Conservation (phyloP, 2,113 vertebrate genomes). For the Hippocampus comes region DNA sequence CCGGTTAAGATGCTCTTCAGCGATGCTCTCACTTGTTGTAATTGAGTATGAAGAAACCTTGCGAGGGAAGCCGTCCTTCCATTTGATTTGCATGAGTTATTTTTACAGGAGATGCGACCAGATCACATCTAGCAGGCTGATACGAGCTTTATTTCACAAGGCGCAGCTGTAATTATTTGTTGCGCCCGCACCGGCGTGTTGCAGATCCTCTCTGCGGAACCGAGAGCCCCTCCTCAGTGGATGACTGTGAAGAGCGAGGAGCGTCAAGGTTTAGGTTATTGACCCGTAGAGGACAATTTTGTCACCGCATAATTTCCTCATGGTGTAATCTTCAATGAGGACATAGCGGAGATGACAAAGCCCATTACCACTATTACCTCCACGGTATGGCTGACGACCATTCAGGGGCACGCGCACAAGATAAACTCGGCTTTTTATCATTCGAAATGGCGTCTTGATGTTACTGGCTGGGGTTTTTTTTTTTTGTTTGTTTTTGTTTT, state of each 20-base stretch:
- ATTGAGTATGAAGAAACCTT: conserved; percentile 10
- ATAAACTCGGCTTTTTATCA: conserved; percentile 6
- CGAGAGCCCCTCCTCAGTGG: background rate
- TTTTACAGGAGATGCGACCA: conserved; percentile 1
- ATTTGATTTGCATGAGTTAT: conserved; percentile 10
- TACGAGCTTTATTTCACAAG: conserved; percentile 6
- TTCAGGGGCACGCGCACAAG: conserved; percentile 9
- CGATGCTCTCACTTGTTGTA: conserved; percentile 6
- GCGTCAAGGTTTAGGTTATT: conserved; percentile 39
- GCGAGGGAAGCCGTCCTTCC: background rate
- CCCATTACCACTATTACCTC: conserved; percentile 61
- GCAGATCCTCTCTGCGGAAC: conserved; percentile 9
- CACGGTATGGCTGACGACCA: conserved; percentile 31
- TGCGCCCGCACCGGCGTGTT: background rate
- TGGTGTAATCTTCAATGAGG: conserved; percentile 59
- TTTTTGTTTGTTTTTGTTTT: no score
- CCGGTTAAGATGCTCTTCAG: background rate
- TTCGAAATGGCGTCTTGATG: background rate
- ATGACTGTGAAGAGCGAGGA: conserved; percentile 13
- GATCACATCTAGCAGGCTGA: conserved; percentile 4
- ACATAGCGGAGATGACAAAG: conserved; percentile 68
- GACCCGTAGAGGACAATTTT: conserved; percentile 39
- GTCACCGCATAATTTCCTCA: conserved; percentile 48
- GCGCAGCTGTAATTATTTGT: conserved; percentile 14
- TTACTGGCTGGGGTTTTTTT: background rate